Evolutionary conservation across 1,140 invertebrate species (phyloP), one percentile per base, ranked within the genome.

Genomic region (Metaphire vulgaris): DNA sequence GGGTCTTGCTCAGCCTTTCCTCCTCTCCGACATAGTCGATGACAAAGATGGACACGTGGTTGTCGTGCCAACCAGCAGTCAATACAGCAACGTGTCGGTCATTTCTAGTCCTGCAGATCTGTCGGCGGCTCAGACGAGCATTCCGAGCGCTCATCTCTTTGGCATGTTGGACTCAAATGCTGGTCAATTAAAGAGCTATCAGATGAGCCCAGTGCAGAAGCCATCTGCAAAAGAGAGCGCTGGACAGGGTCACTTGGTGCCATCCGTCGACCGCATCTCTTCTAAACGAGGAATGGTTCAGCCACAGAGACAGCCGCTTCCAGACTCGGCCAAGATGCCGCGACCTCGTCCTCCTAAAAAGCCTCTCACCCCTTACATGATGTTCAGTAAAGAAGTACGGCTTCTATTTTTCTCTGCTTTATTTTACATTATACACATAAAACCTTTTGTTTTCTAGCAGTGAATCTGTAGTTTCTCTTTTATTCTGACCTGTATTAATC

Each of bases 351-450:
- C 72, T 21, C 72, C 72, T 14, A 73, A 73, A 34, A 73, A 73
- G 30, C 72, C 72, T 21, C n/a, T 73, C 32, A 73, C 72, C 0
- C 72, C 72, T 15, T 73, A 73, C 33, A 73, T 73, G 72, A 32
- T 73, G 21, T 73, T 73, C 72, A 73, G 72, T 41, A 73, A 73
- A 73, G 72, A 73, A 41, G 72, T 73, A 21, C 14, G 72, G n/a
- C n/a, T n/a, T n/a, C n/a, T n/a, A n/a, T n/a, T n/a, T n/a, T n/a
- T n/a, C n/a, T n/a, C n/a, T n/a, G n/a, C n/a, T n/a, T n/a, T n/a
- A n/a, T n/a, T n/a, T n/a, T n/a, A n/a, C n/a, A n/a, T n/a, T n/a
- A n/a, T n/a, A n/a, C n/a, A n/a, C n/a, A n/a, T n/a, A n/a, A n/a
- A n/a, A n/a, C n/a, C n/a, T n/a, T n/a, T n/a, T n/a, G n/a, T n/a